A percentile compares a stretch with the other conserved stretches of the same genome.
Evolutionary conservation across 2,113 vertebrate species (phyloP).

Genomic region (Oceanodroma tethys): DNA sequence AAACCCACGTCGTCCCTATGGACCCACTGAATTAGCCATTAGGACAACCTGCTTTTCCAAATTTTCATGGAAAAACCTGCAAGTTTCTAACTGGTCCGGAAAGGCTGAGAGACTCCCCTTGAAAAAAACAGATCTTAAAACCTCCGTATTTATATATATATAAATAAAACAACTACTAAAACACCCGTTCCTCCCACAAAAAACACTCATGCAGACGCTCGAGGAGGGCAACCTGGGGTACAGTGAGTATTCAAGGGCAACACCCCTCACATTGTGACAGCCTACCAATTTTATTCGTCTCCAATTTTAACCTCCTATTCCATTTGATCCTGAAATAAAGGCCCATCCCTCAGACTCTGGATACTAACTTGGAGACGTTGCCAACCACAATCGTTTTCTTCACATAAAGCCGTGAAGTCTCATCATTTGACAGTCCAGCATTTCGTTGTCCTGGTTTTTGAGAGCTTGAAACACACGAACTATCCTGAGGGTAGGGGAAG

Average conservation of each 20-base stretch:
- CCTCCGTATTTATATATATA: background rate
- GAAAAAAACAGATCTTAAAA: background rate
- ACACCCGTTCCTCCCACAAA: background rate
- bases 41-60: background rate
- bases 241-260: background rate
- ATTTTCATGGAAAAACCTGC: background rate
- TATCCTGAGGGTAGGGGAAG: slow-evolving; percentile 77
- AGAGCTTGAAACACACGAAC: slow-evolving; percentile 77
- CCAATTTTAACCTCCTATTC: background rate
- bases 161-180: background rate
- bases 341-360: background rate
- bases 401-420: slow-evolving; percentile 89
- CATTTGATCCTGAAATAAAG: background rate
- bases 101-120: background rate
- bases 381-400: slow-evolving; percentile 99
- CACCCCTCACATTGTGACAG: background rate
- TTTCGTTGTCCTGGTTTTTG: slow-evolving; percentile 80
- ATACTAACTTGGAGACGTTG: slow-evolving; percentile 95
- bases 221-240: background rate
- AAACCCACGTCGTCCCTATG: background rate
- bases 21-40: background rate
- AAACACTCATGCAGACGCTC: background rate
- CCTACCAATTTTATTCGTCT: background rate
- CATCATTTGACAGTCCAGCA: slow-evolving; percentile 82
- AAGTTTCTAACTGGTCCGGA: background rate